A percentile compares a stretch with the other conserved stretches of the same genome.
These are phyloP conservation scores for Anorthoa munda DNA, from an alignment of 2,888 invertebrate species.

Conservation along the genomic window DNA sequence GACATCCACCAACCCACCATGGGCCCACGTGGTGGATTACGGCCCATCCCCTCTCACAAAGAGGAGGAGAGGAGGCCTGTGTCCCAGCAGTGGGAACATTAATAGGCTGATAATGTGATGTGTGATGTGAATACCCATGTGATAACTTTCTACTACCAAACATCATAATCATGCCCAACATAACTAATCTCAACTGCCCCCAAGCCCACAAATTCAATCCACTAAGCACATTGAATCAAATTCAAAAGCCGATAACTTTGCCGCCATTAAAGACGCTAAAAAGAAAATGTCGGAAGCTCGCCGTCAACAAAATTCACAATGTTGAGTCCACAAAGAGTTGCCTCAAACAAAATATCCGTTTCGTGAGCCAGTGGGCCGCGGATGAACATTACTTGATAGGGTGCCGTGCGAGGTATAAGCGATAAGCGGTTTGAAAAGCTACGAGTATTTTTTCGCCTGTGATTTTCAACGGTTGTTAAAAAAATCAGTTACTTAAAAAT, in stretches of 20 bases:
- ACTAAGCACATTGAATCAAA: slow-evolving; percentile 19
- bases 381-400: slow-evolving; percentile 54
- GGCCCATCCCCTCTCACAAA: no score
- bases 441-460: not conserved
- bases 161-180: not conserved
- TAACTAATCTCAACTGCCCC: not conserved
- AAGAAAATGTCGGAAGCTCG: slow-evolving; percentile 48
- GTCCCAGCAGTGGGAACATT: no score
- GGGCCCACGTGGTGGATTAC: no score
- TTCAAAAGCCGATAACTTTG: slow-evolving; percentile 39
- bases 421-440: not conserved
- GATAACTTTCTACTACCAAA: not conserved
- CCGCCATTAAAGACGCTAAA: slow-evolving; percentile 42
- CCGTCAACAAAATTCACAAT: slow-evolving; percentile 61
- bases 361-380: slow-evolving; percentile 63
- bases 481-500: not conserved
- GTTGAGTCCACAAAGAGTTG: slow-evolving; percentile 66
- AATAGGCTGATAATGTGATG: no score
- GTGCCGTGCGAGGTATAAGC: slow-evolving; percentile 10
- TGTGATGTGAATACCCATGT: no score
- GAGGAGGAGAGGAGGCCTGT: no score
- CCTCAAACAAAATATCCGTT: slow-evolving; percentile 68
- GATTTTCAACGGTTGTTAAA: not conserved
- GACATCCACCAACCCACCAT: no score
- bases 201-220: not conserved